Evolutionary conservation across 1,140 invertebrate species (phyloP), one percentile per base, ranked within the genome.

Genomic region (Macrocentrus cingulum): DNA sequence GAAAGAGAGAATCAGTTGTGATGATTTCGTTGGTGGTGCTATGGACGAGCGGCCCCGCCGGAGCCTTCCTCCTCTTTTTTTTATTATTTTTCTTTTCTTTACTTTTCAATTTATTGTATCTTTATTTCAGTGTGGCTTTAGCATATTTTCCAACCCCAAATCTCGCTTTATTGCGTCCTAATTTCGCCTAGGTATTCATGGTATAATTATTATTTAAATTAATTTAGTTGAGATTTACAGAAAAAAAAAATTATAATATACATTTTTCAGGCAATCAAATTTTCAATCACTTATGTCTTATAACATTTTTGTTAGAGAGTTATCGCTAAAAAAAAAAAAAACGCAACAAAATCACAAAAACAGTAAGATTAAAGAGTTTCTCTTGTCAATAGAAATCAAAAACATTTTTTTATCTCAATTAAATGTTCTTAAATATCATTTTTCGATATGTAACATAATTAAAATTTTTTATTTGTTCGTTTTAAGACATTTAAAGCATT

Each of bases 31-130:
- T 64, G 51, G 56, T 49, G 46, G 50, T 51, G 62, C 9, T 55
- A 63, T 65, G 68, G 66, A 77, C 74, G 76, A 77, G 74, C 73
- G 71, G 73, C 72, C 72, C 72, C 75, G 67, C 73, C 73, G 75
- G 75, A 78, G 74, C 75, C 75, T 77, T 71, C 63, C 64, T 75
- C 66, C 62, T 71, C 55, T 65, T 66, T 57, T 61, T 58, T 62
- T 51, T 64, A 29, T 60, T 58, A 53, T 63, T 60, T 34, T 63
- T 67, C 57, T 7, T 34, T 6, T 7, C 65, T 60, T 51, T n/a
- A 18, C 56, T 59, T 55, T 56, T 22, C 56, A 55, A 50, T 49
- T 20, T 15, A 18, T 57, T 63, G 48, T 51, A 39, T 41, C 60
- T 46, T 60, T 45, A 16, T 52, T 51, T 65, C 37, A 2, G n/a